Evolutionary conservation across 30 jellyfish, hydroid and myxozoan species (phyloP).

Genomic region (Calvadosia cruxmelitensis): DNA sequence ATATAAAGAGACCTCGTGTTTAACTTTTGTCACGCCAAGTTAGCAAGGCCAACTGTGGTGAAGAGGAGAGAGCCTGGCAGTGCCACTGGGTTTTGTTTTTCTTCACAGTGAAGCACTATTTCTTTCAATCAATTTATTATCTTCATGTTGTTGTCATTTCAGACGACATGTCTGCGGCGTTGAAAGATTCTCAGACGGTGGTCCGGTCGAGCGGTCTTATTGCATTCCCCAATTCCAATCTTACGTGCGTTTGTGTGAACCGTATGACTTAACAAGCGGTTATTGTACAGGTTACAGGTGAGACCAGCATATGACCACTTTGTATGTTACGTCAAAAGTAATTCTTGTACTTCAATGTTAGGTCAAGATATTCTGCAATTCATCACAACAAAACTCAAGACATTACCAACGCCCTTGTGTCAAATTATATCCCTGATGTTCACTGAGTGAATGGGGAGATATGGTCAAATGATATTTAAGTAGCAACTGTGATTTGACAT

Average conservation of each 20-base stretch:
- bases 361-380: not conserved
- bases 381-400: not conserved
- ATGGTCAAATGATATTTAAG: too few relatives aligned
- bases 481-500: too few relatives aligned
- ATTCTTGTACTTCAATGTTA: not conserved
- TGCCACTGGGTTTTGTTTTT: too few relatives aligned
- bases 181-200: constrained; percentile 28
- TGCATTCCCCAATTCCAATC: constrained; percentile 51
- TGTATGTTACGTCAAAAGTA: not conserved
- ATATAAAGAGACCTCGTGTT: too few relatives aligned
- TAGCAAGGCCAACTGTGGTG: too few relatives aligned
- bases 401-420: too few relatives aligned
- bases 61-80: too few relatives aligned
- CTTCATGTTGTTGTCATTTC: not conserved
- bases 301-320: not conserved
- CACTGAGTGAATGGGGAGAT: too few relatives aligned
- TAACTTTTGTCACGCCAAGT: too few relatives aligned
- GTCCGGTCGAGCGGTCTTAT: constrained; percentile 46
- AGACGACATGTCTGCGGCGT: constrained; percentile 60
- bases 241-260: constrained; percentile 25
- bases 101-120: too few relatives aligned
- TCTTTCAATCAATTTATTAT: not conserved
- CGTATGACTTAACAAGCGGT: constrained; percentile 6
- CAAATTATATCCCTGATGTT: too few relatives aligned
- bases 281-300: constrained; percentile 64